Base-by-base conservation (phyloP, 2,888 invertebrate genomes). In the Nezara viridula region DNA sequence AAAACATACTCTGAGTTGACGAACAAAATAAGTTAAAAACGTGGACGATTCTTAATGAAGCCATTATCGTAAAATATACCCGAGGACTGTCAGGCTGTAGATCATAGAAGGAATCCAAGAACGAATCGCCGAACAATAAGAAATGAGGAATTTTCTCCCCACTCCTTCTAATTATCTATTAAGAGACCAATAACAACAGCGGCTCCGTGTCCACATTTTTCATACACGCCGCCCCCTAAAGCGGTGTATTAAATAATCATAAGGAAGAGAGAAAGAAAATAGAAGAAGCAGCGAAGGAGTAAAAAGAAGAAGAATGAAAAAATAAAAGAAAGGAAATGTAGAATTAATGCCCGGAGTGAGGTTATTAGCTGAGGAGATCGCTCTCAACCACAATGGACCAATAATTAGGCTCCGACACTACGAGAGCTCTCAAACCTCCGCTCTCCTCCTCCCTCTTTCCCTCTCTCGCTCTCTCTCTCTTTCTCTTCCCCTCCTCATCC, bases 271-370 rank as follows among this genome's bases (percentile, higher is more conserved):
- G 77, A n/a, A 44, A 12, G 37, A 81, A 81, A 81, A 81, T 44
- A 44, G 44, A 81, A 81, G 81, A 81, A 81, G 24, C 1, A 19
- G 77, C 24, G 60, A 27, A 2, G 14, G 19, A 21, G 7, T 2
- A 37, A 73, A 55, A 27, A 4, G 40, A 86, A 60, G 60, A 37
- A 40, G 86, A 55, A 19, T n/a, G 21, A 55, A 86, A 86, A 60
- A 86, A 86, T 12, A 55, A n/a, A 86, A 40, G 55, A 86, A 52
- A 60, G 44, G n/a, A 81, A 81, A 86, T 86, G 86, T 86, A 86
- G 55, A 86, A 86, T 86, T 86, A 86, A 86, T 86, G 86, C 37
- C 37, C 24, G 55, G 86, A 60, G 86, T 86, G 55, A 86, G 86
- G 86, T 60, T 86, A 86, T 86, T 86, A 86, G 86, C 86, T 86